Evolutionary conservation across 2,797 vertebrate genomes (phyloP), one percentile per base, ranked within the genome.

Genomic region (Paratrypauchen microcephalus): DNA sequence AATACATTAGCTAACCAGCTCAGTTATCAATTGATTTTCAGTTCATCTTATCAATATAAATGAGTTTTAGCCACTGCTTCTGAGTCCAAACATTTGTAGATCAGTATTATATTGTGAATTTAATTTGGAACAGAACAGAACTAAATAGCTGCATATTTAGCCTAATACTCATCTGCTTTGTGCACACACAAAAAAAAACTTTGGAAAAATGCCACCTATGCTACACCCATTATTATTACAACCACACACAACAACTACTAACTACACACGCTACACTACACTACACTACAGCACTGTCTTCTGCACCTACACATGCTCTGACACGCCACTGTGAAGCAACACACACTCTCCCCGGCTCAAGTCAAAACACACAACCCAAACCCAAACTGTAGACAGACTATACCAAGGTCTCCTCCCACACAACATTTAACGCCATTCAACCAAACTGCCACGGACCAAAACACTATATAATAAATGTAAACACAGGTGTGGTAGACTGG

Each of bases 151-250:
- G 32, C 32, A 36, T 36, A 36, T 36, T 36, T 36, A 9, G 2
- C 32, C 32, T 36, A 9, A 36, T 36, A 36, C 32, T 36, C 32
- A 36, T 36, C 32, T 7, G 5, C 30, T 36, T 32, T 36, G 32
- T 36, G 32, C 32, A 36, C 32, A 36, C 32, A 36, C 32, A 36
- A 9, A 36, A 8, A 36, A 36, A 36, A 36, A 9, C 7, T 36
- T 36, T 36, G 41, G 78, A 85, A 32, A 88, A n/a, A 30, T 28
- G 70, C 30, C 54, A 52, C 70, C 87, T 69, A 69, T 79, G 79
- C 74, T 74, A 83, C 91, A 88, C 83, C 86, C 89, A 45, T 36
- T 36, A 80, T 81, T 91, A 91, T 91, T 93, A 92, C 85, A 87
- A 89, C 83, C 90, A 88, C 56, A 59, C 71, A 81, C 75, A 88